Base-by-base conservation (phyloP, 2,797 vertebrate species). In the Phrynocephalus forsythii region DNA sequence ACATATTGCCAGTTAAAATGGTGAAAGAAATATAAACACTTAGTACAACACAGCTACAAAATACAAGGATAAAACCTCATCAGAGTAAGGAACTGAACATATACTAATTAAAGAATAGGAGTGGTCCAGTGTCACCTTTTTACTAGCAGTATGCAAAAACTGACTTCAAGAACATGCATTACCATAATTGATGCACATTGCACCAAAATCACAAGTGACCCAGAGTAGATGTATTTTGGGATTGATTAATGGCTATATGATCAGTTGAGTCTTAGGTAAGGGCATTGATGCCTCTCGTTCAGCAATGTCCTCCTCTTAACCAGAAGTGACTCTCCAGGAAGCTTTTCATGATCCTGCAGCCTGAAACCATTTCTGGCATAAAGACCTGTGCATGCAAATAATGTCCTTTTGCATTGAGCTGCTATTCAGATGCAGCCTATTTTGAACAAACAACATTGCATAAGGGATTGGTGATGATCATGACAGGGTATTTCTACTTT, bases 91-190 rank as follows among this genome's bases (percentile, higher is more conserved):
- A 26, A 60, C 11, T 60, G 38, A 79, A 83, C n/a, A 28, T 20
- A 28, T 50, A 87, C 68, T 7, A 88, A 68, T 63, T 24, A 56
- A 26, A 85, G 82, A 0, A 48, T 85, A 75, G 67, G 68, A 86
- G 85, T 4, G 0, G 76, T 60, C 77, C 84, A 38, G 69, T 50
- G 81, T 87, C 76, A 77, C n/a, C 67, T 91, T 44, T 56, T 71
- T 91, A n/a, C 68, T 86, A 90, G 85, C 63, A 78, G 1, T 56
- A 89, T 79, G 78, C 80, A 72, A 68, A 83, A 80, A 86, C 4
- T 67, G 38, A 90, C 89, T 85, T 86, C 15, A 82, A 84, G 82
- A 18, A 60, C 16, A 15, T 83, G 44, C 8, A 63, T 81, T 86
- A 79, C 22, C 78, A 82, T 84, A 68, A n/a, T 22, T 78, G 33